Base-by-base conservation (phyloP, 2,113 vertebrate genomes). In the Perca schrenkii region DNA sequence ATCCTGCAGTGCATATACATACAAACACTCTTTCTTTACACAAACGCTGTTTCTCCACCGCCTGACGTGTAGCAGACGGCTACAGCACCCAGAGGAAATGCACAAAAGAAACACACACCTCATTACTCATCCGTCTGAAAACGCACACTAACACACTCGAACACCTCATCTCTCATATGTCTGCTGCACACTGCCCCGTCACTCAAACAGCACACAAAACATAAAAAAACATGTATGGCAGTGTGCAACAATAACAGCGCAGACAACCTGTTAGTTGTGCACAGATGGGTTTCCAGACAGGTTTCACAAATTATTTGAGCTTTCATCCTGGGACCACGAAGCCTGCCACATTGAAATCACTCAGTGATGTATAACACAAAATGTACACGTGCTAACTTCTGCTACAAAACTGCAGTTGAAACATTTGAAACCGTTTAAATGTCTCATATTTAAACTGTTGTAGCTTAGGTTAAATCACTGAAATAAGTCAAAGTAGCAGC, bases 71-170 rank as follows among this genome's bases (percentile, higher is more conserved):
- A 69, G 70, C 83, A 85, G 64, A 79, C 65, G 67, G 79, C 77
- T 69, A 34, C 56, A 69, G 61, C 68, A 13, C 65, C 64, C 52
- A 1, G 43, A 72, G 75, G 78, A 82, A 60, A 22, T 14, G 8
- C 79, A 80, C 82, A 56, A 61, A 69, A 65, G 50, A 80, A 46
- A 71, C 60, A 62, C 84, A 86, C 88, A 85, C 61, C 87, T 90
- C 86, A 86, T 93, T 90, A 90, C 79, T 91, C 86, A 90, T 77
- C 70, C 13, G 25, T 73, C 70, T 81, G 78, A 80, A 83, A 82
- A 56, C 50, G 14, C 49, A 60, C 86, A 84, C 46, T 56, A 68
- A 43, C 77, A 56, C 72, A 65, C 76, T 71, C 76, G 28, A 63
- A 70, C 68, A 60, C 69, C 80, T 89, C 75, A 62, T 90, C 52